A percentile compares a stretch with the other conserved stretches of the same genome.
Conservation (phyloP, 1,140 invertebrate species). For the Monomorium pharaonis region DNA sequence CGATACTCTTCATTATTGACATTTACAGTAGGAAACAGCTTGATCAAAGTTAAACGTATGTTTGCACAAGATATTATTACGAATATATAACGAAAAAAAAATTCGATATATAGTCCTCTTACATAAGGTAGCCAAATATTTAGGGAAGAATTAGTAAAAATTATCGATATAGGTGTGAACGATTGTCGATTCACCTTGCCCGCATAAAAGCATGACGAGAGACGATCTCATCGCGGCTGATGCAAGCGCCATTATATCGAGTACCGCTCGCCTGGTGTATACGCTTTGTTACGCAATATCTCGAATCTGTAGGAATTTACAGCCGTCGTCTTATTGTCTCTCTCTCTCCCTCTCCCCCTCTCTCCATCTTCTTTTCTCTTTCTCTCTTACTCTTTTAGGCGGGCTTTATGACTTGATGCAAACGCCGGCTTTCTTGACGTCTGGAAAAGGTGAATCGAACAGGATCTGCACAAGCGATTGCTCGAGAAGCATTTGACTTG, state of each 20-base stretch:
- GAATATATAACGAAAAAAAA: not conserved
- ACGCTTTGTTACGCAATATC: slow-evolving; percentile 49
- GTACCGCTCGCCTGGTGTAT: slow-evolving; percentile 9
- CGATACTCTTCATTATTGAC: not conserved
- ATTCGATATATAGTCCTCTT: not conserved
- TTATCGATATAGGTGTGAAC: not conserved
- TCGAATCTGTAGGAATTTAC: slow-evolving; percentile 40
- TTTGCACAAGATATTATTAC: not conserved
- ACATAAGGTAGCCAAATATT: not conserved
- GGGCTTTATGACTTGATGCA: slow-evolving; percentile 48
- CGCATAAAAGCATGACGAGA: not conserved
- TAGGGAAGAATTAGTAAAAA: not conserved
- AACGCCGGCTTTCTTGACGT: slow-evolving; percentile 61
- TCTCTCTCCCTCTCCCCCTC: not conserved
- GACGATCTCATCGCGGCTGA: slow-evolving; percentile 1
- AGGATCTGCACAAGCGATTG: slow-evolving; percentile 48
- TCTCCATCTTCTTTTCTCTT: not conserved
- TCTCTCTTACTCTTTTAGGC: not conserved
- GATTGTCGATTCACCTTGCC: not conserved
- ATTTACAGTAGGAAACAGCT: not conserved
- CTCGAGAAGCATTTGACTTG: slow-evolving; percentile 5
- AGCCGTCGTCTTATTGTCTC: slow-evolving; percentile 32
- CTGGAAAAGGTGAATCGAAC: slow-evolving; percentile 65
- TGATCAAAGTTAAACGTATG: not conserved
- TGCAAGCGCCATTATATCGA: slow-evolving; percentile 40